Conservation (phyloP, 2,797 vertebrate genomes). For the Acipenser transmontanus region DNA sequence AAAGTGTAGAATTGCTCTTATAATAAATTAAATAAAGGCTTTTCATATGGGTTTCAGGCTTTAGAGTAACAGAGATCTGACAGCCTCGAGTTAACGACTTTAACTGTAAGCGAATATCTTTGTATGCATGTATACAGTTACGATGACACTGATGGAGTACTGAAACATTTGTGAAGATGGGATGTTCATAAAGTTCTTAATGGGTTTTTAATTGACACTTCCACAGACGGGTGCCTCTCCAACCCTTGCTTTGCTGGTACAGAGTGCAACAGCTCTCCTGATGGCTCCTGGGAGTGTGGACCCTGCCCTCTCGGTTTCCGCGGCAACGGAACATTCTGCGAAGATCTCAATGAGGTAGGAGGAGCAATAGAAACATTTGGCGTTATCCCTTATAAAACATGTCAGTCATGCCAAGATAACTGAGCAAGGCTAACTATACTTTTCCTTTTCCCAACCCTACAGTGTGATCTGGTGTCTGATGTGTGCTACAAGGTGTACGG, state of each 20-base stretch:
- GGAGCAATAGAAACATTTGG: neutral
- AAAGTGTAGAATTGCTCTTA: too few relatives aligned
- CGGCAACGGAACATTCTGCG: conserved; percentile 84
- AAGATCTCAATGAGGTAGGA: conserved; percentile 88
- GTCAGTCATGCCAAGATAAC: neutral
- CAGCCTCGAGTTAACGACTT: too few relatives aligned
- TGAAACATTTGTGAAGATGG: too few relatives aligned
- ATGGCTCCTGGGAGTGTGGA: conserved; percentile 89
- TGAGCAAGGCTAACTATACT: neutral
- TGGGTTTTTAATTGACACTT: conserved; percentile 5
- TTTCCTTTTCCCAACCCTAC: conserved; percentile 13
- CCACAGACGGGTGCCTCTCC: conserved; percentile 79
- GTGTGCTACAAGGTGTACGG: conserved; percentile 73
- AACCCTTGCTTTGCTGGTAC: conserved; percentile 88
- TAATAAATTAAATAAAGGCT: too few relatives aligned
- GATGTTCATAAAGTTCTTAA: too few relatives aligned
- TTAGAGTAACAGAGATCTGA: too few relatives aligned
- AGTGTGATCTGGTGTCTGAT: conserved; percentile 81
- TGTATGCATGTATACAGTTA: conserved; percentile 4
- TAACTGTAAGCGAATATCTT: too few relatives aligned
- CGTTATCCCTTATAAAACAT: neutral
- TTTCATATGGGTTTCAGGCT: too few relatives aligned
- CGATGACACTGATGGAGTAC: neutral
- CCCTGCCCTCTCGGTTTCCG: conserved; percentile 75
- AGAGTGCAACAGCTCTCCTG: conserved; percentile 65